Base-by-base conservation (phyloP, 2,888 invertebrate species). In the Hydropsyche betteni region DNA sequence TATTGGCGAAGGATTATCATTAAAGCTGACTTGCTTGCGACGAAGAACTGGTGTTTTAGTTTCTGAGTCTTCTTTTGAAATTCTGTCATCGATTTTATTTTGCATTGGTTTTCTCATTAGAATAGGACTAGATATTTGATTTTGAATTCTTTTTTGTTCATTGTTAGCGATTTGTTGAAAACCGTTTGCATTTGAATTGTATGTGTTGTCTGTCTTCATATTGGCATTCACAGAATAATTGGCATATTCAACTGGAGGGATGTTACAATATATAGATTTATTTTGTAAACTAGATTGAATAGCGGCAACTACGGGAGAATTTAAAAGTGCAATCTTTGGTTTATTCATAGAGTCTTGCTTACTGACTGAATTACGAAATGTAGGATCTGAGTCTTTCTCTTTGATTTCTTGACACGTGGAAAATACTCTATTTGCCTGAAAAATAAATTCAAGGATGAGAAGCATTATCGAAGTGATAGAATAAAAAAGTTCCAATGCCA, bases 11-110 rank as follows among this genome's bases (percentile, higher is more conserved):
- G 86, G 84, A 0, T 90, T 90, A 76, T 91, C 91, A 68, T 89
- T 90, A 77, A 91, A 91, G 78, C 88, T 90, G 0, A 91, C 91
- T 81, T 90, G 87, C 76, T 87, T 87, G 24, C 74, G 76, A 34
- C 77, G 68, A 14, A 78, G n/a, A 7, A 75, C 16, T 0, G 79
- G 77, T 0, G 85, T 85, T 4, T 83, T 74, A 16, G 33, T 61
- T 38, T 76, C 78, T 5, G 55, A 51, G 53, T 34, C 33, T 5
- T 34, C 75, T 44, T 71, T 74, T 38, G 53, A 44, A 34, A n/a
- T 75, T 24, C 58, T 73, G 52, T 75, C 76, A 33, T 69, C 68
- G 44, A 64, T 38, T 52, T 74, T 72, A 38, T 51, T 73, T 53
- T 51, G 71, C 53, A 24, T 44, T n/a, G 7, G 14, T 64, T 75